phyloP scores from a whole-genome alignment of 2,113 vertebrate genomes.

The Zapus hudsonius region DNA sequence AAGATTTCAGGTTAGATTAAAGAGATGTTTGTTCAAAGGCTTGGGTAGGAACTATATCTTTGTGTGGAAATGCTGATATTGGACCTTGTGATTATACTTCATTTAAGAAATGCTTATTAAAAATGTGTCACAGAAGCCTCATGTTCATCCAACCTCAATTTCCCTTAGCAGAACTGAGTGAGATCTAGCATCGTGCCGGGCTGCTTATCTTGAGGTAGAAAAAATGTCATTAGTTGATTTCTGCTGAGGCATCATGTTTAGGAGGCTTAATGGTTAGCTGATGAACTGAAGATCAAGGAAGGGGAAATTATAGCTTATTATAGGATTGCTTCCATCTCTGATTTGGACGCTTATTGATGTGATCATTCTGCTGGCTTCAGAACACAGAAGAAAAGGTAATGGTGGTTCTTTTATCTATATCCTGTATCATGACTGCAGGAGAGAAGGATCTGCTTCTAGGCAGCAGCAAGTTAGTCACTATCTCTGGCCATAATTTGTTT shows the following conservation, averaged over 20 bases:
- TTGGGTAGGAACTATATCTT: background rate
- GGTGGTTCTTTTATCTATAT: background rate
- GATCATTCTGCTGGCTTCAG: background rate
- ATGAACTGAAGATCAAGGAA: constrained; percentile 63
- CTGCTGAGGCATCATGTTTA: constrained; percentile 68
- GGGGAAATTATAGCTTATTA: constrained; percentile 73
- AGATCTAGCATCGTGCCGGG: constrained; percentile 63
- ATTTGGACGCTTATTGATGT: constrained; percentile 26
- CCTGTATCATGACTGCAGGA: background rate
- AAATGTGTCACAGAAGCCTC: constrained; percentile 64
- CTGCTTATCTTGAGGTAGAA: constrained; percentile 75
- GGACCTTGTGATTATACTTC: constrained; percentile 69
- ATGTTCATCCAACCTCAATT: constrained; percentile 71
- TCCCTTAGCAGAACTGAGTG: constrained; percentile 62
- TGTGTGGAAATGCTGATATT: constrained; percentile 36
- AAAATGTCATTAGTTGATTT: constrained; percentile 73
- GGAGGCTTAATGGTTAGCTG: constrained; percentile 61
- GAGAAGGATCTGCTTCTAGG: background rate
- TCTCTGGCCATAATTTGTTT: constrained; percentile 13
- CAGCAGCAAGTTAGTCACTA: background rate
- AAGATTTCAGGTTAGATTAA: background rate
- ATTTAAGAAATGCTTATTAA: constrained; percentile 51
- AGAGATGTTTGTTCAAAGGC: constrained; percentile 26
- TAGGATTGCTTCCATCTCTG: constrained; percentile 49
- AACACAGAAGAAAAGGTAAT: background rate